A percentile compares a stretch with the other conserved stretches of the same genome.
Conservation (phyloP, 1,140 invertebrate species). For the Stegodyphus dumicola region DNA sequence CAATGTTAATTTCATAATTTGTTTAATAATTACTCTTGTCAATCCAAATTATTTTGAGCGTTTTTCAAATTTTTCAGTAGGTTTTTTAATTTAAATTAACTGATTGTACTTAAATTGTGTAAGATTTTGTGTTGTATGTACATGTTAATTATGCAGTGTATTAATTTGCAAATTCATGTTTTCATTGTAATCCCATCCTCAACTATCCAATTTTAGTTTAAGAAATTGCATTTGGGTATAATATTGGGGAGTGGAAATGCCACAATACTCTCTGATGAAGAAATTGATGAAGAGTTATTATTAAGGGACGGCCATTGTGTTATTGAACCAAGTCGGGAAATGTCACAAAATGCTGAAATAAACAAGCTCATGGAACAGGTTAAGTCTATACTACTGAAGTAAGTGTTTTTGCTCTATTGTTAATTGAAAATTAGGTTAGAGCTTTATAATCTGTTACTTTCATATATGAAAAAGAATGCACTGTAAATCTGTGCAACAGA, state of each 20-base stretch:
- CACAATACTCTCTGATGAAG: neutral
- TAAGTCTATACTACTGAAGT: conserved; percentile 5
- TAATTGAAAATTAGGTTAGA: neutral
- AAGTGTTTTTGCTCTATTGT: neutral
- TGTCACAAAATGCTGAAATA: neutral
- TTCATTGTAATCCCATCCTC: too few species aligned
- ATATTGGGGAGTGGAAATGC: conserved; percentile 31
- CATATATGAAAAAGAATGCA: neutral
- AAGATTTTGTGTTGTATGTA: too few species aligned
- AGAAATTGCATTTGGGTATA: conserved; percentile 43
- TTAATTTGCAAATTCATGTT: too few species aligned
- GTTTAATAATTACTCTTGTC: too few species aligned
- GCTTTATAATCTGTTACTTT: neutral
- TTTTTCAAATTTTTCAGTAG: too few species aligned
- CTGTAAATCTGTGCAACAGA: neutral
- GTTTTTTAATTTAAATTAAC: too few species aligned
- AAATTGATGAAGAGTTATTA: conserved; percentile 1
- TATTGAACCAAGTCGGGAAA: conserved; percentile 26
- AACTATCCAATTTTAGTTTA: conserved; percentile 13
- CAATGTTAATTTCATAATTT: too few species aligned
- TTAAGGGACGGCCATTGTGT: conserved; percentile 22
- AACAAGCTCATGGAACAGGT: neutral
- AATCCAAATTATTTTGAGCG: too few species aligned
- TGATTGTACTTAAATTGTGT: too few species aligned
- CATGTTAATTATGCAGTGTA: too few species aligned